A percentile compares a stretch with the other conserved stretches of the same genome.
Conservation (phyloP, 35 echinoderm and acorn worm genomes). For the Lytechinus variegatus region DNA sequence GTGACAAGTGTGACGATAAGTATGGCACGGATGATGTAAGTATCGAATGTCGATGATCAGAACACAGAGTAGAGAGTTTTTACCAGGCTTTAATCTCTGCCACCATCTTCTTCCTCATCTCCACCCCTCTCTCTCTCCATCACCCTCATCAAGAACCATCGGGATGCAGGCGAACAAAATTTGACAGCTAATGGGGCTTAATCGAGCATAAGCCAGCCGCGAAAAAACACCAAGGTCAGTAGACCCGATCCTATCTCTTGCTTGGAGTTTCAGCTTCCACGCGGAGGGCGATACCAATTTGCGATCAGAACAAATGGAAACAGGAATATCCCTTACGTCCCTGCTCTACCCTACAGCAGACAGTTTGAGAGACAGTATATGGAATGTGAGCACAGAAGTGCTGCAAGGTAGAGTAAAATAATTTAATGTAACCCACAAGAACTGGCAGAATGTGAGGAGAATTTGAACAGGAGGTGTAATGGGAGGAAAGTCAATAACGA, state of each 20-base stretch:
- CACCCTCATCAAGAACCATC: not conserved
- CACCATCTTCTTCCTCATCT: not conserved
- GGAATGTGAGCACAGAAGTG: not conserved
- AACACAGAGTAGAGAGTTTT: not conserved
- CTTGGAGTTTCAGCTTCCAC: not conserved
- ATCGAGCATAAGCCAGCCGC: constrained; percentile 7
- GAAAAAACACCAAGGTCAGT: not conserved
- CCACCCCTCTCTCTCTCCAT: not conserved
- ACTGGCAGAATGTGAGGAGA: not conserved
- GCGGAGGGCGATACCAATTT: not conserved
- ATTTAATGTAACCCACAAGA: not conserved
- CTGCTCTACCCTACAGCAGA: not conserved
- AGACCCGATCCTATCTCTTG: not conserved
- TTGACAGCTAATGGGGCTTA: constrained; percentile 1
- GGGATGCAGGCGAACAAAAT: not conserved
- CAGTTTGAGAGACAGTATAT: not conserved
- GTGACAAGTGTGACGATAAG: too few relatives aligned
- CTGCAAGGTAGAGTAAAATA: not conserved
- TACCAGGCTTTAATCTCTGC: not conserved
- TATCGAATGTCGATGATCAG: not conserved
- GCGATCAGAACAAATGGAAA: not conserved
- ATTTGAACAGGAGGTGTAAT: not conserved
- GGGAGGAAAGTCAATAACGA: not conserved
- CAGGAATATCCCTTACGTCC: not conserved
- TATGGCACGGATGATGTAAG: too few relatives aligned